Base-by-base conservation (phyloP, 2,113 vertebrate genomes). In the Chamaea fasciata region DNA sequence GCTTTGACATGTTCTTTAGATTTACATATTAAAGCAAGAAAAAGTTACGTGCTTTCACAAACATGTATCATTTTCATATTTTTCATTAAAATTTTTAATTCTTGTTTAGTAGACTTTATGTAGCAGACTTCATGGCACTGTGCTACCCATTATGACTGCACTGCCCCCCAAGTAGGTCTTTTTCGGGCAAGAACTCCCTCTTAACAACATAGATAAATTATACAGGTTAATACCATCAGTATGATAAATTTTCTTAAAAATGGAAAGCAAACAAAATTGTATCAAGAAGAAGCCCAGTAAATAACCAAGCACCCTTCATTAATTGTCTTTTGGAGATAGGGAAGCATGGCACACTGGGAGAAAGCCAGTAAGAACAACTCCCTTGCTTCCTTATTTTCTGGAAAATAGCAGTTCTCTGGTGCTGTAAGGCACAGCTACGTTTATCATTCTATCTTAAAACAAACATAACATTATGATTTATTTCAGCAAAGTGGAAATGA, bases 401-500 rank as follows among this genome's bases (percentile, higher is more conserved):
- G 21, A 59, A 53, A 57, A 81, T 3, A 78, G 44, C 41, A 67
- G 33, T 18, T 86, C 28, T 44, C 60, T 50, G 44, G n/a, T 39
- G 56, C 55, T 89, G 42, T 78, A 83, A 93, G 64, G 84, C 44
- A 64, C 57, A 96, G 53, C 27, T 21, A 62, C 63, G 69, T 83
- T 57, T 87, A 81, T 35, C 6, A 16, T 52, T 87, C 80, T 55
- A 46, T 80, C 65, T 59, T 87, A 88, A 91, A 88, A 73, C 22
- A 49, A 80, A 52, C 1, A 3, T 9, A 37, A 44, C 2, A 7
- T 88, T 74, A 41, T 5, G 11, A 42, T 77, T 94, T 94, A 68
- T 80, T 92, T 89, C 65, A 70, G 39, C 56, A 83, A 84, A 87
- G 85, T 27, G 71, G 71, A 97, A 94, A 95, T 10, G 21, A 44